Evolutionary conservation across 2,797 vertebrate genomes (phyloP).

Genomic region (Ataeniobius toweri): DNA sequence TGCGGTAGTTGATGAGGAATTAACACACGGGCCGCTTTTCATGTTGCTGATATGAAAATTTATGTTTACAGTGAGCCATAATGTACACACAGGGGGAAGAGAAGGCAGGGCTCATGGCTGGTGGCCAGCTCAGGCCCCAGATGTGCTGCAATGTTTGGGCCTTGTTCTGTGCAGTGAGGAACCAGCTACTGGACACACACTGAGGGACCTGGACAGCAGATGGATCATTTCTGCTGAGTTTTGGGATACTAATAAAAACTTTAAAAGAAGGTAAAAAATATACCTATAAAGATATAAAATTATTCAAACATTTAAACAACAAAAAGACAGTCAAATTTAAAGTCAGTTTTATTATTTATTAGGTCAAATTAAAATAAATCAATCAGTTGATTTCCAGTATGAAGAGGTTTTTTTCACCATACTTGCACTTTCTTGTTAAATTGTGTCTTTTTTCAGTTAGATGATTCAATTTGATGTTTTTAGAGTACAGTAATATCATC

Average conservation of each 20-base stretch:
- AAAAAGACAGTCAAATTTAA: not conserved
- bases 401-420: not conserved
- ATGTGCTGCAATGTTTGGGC: constrained; percentile 70
- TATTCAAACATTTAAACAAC: not conserved
- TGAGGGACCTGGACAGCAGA: constrained; percentile 69
- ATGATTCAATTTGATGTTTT: not conserved
- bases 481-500: not conserved
- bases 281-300: not conserved
- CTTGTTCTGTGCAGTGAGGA: constrained; percentile 61
- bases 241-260: not conserved
- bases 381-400: not conserved
- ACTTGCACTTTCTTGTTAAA: not conserved
- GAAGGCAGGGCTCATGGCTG: constrained; percentile 50
- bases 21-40: constrained; percentile 40
- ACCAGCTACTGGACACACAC: constrained; percentile 67
- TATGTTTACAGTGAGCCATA: constrained; percentile 55
- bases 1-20: constrained; percentile 43
- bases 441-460: not conserved
- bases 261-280: not conserved
- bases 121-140: constrained; percentile 69
- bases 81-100: constrained; percentile 52
- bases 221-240: constrained; percentile 49
- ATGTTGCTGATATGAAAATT: constrained; percentile 56
- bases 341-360: not conserved
- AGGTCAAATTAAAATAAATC: not conserved